Conservation (phyloP, 2,888 invertebrate species). For the Holacanthella duospinosa region DNA sequence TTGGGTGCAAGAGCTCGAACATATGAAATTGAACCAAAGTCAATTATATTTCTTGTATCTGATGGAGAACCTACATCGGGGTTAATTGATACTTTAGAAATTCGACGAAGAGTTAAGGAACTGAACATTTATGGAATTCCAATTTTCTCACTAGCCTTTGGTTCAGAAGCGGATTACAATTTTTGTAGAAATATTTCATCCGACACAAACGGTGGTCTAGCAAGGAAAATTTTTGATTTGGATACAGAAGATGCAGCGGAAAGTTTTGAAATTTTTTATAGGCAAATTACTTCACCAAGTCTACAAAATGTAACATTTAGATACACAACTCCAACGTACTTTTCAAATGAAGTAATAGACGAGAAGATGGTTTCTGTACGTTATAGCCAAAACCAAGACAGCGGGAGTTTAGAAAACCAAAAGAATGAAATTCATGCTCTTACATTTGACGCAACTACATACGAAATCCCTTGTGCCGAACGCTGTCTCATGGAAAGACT, state of each 20-base stretch:
- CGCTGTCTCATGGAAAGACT: not conserved
- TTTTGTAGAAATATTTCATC: conserved; percentile 1
- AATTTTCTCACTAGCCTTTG: not conserved
- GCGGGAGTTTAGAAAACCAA: no score
- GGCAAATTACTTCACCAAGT: not conserved
- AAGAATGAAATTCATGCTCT: not conserved
- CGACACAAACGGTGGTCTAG: not conserved
- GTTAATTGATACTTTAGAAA: not conserved
- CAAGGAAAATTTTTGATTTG: not conserved
- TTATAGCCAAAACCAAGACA: not conserved
- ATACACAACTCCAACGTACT: not conserved
- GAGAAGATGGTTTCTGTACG: not conserved
- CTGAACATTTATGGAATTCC: not conserved
- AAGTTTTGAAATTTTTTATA: not conserved
- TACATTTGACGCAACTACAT: not conserved
- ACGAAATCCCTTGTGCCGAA: not conserved
- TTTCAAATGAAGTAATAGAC: not conserved
- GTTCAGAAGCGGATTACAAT: not conserved
- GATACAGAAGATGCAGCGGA: not conserved
- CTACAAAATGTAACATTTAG: not conserved
- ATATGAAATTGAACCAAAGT: not conserved
- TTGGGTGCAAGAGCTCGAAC: not conserved
- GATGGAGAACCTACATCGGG: not conserved
- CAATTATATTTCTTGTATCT: not conserved
- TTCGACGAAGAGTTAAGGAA: not conserved